phyloP scores from a whole-genome alignment of 2,113 vertebrate genomes.

The Ammodytes dubius region DNA sequence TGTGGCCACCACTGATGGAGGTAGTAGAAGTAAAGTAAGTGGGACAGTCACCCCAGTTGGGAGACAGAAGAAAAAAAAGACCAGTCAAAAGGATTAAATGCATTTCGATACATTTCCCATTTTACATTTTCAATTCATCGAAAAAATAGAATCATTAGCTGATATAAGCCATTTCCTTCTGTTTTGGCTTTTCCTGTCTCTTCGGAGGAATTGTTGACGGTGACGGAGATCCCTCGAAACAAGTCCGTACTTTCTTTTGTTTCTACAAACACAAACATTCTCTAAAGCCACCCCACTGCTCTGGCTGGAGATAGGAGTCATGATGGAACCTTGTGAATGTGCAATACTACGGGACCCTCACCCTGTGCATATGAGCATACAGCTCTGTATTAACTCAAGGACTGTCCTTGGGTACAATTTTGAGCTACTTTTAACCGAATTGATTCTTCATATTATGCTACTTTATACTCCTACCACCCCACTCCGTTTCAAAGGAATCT shows the following conservation, averaged over 20 bases:
- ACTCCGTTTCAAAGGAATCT: not conserved
- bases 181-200: conserved; percentile 56
- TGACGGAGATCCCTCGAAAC: conserved; percentile 57
- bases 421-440: not conserved
- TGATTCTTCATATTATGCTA: not conserved
- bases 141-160: conserved; percentile 40
- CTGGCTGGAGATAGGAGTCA: conserved; percentile 70
- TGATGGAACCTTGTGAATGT: conserved; percentile 54
- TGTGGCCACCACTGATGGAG: conserved; percentile 26
- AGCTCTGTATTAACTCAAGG: conserved; percentile 11
- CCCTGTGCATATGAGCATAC: conserved; percentile 13
- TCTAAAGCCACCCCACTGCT: conserved; percentile 51
- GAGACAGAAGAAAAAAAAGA: conserved; percentile 19
- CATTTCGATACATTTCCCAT: conserved; percentile 56
- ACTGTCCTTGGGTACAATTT: not conserved
- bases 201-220: conserved; percentile 49
- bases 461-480: not conserved
- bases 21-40: not conserved
- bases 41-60: conserved; percentile 2
- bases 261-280: conserved; percentile 25
- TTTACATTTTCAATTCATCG: conserved; percentile 45
- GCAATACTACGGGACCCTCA: conserved; percentile 22
- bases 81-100: conserved; percentile 33
- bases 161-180: conserved; percentile 50
- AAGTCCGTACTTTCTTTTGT: conserved; percentile 31